phyloP scores from a whole-genome alignment of 2,888 invertebrate species.

The Rhorus exstirpatorius region DNA sequence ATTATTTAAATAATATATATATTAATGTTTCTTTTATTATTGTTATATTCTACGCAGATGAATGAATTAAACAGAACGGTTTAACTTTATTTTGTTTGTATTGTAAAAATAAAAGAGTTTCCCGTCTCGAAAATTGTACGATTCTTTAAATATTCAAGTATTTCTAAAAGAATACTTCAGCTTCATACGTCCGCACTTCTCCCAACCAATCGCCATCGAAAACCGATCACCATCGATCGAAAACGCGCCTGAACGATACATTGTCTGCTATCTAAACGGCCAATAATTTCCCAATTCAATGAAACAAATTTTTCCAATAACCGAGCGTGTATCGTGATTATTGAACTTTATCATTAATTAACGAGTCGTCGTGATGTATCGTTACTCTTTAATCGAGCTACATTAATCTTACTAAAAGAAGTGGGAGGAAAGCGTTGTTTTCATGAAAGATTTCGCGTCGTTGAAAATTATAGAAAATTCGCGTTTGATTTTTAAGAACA shows the following conservation, averaged over 20 bases:
- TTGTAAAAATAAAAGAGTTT: too few relatives aligned
- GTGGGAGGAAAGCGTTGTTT: conserved; percentile 37
- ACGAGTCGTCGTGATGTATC: background rate
- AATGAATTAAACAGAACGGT: too few relatives aligned
- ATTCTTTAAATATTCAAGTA: too few relatives aligned
- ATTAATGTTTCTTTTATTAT: too few relatives aligned
- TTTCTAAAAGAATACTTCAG: background rate
- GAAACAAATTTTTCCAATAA: background rate
- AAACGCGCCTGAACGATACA: conserved; percentile 2
- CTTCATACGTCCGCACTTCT: background rate
- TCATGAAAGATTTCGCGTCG: conserved; percentile 22
- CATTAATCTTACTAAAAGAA: background rate
- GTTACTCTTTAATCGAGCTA: background rate
- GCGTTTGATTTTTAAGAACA: conserved; percentile 57
- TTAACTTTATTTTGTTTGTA: too few relatives aligned
- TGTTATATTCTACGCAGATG: too few relatives aligned
- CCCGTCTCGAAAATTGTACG: too few relatives aligned
- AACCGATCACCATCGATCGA: background rate
- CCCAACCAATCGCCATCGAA: background rate
- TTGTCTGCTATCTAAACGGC: too few relatives aligned
- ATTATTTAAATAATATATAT: too few relatives aligned
- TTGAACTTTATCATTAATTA: background rate
- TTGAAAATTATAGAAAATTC: too few relatives aligned
- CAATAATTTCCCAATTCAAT: background rate
- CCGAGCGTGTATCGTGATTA: background rate